Base-by-base conservation (phyloP, 2,113 vertebrate genomes). In the Leptosomus discolor region DNA sequence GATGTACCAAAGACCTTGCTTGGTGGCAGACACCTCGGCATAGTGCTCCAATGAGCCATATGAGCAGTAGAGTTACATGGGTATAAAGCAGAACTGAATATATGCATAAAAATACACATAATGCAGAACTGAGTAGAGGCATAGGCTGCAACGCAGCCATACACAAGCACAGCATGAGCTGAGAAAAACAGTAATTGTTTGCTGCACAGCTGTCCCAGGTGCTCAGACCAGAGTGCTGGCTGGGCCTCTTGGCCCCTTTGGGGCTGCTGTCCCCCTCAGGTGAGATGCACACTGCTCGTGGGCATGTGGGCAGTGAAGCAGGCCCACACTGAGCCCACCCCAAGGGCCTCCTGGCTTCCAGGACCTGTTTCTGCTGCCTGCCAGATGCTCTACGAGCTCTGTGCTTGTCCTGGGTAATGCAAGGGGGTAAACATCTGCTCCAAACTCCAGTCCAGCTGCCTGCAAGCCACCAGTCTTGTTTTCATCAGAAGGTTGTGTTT, bases 151-250 rank as follows among this genome's bases (percentile, higher is more conserved):
- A 15, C 1, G 3, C 64, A 53, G 57, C 29, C 39, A 45, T 24
- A 29, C 12, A 4, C 19, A 6, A 57, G 56, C 46, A 27, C 18
- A 30, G 23, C 36, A 0, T 6, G 41, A 88, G 69, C 48, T 8
- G 43, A 43, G 30, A 13, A 0, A 3, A 69, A 36, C 3, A 4
- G 54, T 12, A 15, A 10, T 12, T 0, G 1, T 10, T 7, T 8
- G 1, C 70, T 7, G 54, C 7, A 2, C 12, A 7, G 36, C 36
- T 23, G 39, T 54, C 69, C 39, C n/a, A 13, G 39, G 23, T 1
- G 0, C 48, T 37, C 41, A 5, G 63, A 50, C 32, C 15, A 8
- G 36, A 48, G 36, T 4, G 1, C 22, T 37, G 43, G 5, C 43
- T 46, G 57, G 34, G 34, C 3, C 50, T 51, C 23, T 15, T 13